phyloP scores from a whole-genome alignment of 2,888 invertebrate genomes.

The Aleiodes leptofemur region DNA sequence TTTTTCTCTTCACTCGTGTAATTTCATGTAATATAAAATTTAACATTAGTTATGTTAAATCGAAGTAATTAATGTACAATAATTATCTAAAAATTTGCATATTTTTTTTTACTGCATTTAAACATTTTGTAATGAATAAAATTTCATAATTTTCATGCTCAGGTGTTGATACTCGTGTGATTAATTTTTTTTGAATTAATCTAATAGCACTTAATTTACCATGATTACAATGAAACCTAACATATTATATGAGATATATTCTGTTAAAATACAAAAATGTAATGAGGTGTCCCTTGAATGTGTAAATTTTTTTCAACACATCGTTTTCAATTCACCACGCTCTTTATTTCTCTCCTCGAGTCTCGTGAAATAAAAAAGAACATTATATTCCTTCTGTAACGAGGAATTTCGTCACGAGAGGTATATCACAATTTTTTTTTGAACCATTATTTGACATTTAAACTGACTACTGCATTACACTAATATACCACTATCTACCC shows the following conservation, averaged over 20 bases:
- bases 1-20: constrained; percentile 7
- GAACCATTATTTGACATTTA: constrained; percentile 13
- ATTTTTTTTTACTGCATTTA: too few relatives aligned
- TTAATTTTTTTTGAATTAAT: constrained; percentile 9
- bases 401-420: constrained; percentile 44
- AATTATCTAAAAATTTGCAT: too few relatives aligned
- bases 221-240: not conserved
- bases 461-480: constrained; percentile 19
- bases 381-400: constrained; percentile 38
- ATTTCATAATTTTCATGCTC: too few relatives aligned
- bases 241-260: constrained; percentile 23
- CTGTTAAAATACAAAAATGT: constrained; percentile 51
- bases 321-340: constrained; percentile 37
- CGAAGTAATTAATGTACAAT: too few relatives aligned
- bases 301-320: constrained; percentile 47
- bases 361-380: constrained; percentile 7
- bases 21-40: not conserved
- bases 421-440: constrained; percentile 39
- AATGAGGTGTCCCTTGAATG: constrained; percentile 55
- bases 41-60: too few relatives aligned
- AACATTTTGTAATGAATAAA: too few relatives aligned
- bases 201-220: not conserved
- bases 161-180: not conserved
- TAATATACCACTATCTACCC: not conserved
- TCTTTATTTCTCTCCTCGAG: constrained; percentile 22